Evolutionary conservation across 2,797 vertebrate species (phyloP).

Genomic region (Helarctos malayanus): DNA sequence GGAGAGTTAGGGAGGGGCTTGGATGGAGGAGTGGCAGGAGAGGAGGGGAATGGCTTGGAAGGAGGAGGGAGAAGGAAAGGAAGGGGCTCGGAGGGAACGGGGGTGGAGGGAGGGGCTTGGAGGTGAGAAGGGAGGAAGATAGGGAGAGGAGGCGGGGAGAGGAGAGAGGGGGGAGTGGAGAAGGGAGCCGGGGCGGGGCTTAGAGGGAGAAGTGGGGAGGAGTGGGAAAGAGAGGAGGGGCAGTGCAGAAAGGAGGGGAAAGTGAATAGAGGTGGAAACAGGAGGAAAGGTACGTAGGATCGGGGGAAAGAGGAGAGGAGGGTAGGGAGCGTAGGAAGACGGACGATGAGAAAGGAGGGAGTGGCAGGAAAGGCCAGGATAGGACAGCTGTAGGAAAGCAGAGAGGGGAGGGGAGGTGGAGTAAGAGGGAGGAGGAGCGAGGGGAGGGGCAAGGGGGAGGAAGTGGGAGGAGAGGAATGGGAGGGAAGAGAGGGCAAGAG

Average conservation of each 20-base stretch:
- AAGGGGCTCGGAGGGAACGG: too few relatives aligned
- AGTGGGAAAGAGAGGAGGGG: not conserved
- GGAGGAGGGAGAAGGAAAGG: not conserved
- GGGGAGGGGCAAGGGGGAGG: not conserved
- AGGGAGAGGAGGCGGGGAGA: too few relatives aligned
- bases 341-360: not conserved
- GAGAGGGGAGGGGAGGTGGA: not conserved
- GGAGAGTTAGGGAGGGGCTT: not conserved
- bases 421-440: too few relatives aligned
- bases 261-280: too few relatives aligned
- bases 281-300: too few relatives aligned
- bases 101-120: too few relatives aligned
- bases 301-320: too few relatives aligned
- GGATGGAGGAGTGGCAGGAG: accelerated
- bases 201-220: too few relatives aligned
- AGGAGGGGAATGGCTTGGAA: too few relatives aligned
- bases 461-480: not conserved
- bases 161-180: too few relatives aligned
- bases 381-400: not conserved
- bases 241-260: not conserved
- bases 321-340: not conserved
- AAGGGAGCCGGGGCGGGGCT: too few relatives aligned
- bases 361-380: not conserved
- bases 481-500: not conserved
- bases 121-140: too few relatives aligned